Evolutionary conservation across 1,140 invertebrate species (phyloP).

Genomic region (Macrocentrus cingulum): DNA sequence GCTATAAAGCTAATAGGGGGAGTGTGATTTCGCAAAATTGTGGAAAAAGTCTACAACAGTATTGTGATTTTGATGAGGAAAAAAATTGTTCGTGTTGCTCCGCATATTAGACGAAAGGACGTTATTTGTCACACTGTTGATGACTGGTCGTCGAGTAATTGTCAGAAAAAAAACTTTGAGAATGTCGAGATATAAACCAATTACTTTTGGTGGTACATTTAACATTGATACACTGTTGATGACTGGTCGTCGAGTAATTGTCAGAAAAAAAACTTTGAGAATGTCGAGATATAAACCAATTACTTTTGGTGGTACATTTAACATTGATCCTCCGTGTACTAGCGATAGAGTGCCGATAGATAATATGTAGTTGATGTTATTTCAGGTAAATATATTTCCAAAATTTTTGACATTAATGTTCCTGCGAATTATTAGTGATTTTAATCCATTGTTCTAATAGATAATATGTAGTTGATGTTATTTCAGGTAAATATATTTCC

Average conservation of each 20-base stretch:
- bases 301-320: slow-evolving; percentile 79
- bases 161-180: too few relatives aligned
- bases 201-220: too few relatives aligned
- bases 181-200: too few relatives aligned
- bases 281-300: slow-evolving; percentile 62
- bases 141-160: slow-evolving; percentile 56
- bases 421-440: slow-evolving; percentile 44
- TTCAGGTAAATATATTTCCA: slow-evolving; percentile 54
- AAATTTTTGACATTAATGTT: slow-evolving; percentile 66
- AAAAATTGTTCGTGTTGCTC: slow-evolving; percentile 51
- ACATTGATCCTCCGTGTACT: slow-evolving; percentile 70
- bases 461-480: too few relatives aligned
- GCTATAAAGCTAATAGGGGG: slow-evolving; percentile 4
- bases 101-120: slow-evolving; percentile 56
- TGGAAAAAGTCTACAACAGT: slow-evolving; percentile 44
- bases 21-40: slow-evolving; percentile 17
- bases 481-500: too few relatives aligned
- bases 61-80: slow-evolving; percentile 54
- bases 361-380: slow-evolving; percentile 22
- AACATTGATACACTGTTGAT: too few relatives aligned
- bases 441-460: too few relatives aligned
- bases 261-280: slow-evolving; percentile 35
- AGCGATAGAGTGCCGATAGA: slow-evolving; percentile 16
- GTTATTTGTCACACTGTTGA: slow-evolving; percentile 66
- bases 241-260: too few relatives aligned